Evolutionary conservation across 2,113 vertebrate species (phyloP), one percentile per base, ranked within the genome.

Genomic region (Leuciscus idus): DNA sequence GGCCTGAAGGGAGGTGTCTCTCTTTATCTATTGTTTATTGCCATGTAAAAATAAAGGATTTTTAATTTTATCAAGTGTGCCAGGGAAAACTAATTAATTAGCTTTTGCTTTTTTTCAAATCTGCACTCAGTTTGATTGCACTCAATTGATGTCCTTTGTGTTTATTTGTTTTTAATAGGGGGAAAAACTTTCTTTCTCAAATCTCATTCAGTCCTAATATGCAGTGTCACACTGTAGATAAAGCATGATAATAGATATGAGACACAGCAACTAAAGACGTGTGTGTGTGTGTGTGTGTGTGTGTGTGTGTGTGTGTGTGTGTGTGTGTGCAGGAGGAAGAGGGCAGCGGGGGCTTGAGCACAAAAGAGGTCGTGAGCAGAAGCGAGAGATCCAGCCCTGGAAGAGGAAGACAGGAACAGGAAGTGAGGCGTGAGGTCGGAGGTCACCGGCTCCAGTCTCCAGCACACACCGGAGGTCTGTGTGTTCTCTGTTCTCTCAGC

Each of bases 341-440:
- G 81, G 91, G 89, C 82, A 93, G 94, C 91, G 91, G 91, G 78
- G 91, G 89, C 57, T 90, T 39, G 43, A 95, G 93, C 75, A 93
- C 92, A 13, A 92, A 93, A 15, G 93, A 95, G 83, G n/a, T 90
- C 59, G 81, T 33, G 50, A 89, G 89, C 88, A 87, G 72, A 2
- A 88, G 85, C 84, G 88, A 82, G 33, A 66, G 46, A 13, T 83
- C 23, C 55, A 88, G 87, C 87, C 50, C 72, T 21, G 89, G 82
- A 17, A 92, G 92, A 12, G 9, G 43, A 43, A 43, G 90, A 93
- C 48, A 89, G 85, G 43, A 43, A 2, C 84, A 59, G 17, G 70
- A 83, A 64, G 88, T 12, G 50, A 21, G 19, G 28, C 6, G 28
- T 33, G 70, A 73, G 70, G 15, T 43, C 6, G 84, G 8, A 43